phyloP scores from a whole-genome alignment of 2,888 invertebrate genomes.

The Euzophera pinguis region DNA sequence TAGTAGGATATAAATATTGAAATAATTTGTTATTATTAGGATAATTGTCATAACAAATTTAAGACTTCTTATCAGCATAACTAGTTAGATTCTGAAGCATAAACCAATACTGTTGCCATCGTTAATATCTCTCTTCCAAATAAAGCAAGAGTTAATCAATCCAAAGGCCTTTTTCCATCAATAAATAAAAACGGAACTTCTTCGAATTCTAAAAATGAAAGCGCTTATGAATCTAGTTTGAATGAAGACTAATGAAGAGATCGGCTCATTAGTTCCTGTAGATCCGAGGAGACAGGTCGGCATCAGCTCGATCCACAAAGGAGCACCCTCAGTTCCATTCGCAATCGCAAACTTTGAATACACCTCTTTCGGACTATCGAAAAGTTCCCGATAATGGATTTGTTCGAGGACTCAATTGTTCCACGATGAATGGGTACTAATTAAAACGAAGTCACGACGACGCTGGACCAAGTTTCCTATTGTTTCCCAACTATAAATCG shows the following conservation, averaged over 20 bases:
- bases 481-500: conserved; percentile 75
- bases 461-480: conserved; percentile 70
- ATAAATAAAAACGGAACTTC: conserved; percentile 20
- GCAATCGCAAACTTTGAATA: conserved; percentile 69
- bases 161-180: no score
- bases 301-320: conserved; percentile 47
- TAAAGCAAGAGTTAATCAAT: no score
- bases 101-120: no score
- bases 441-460: conserved; percentile 78
- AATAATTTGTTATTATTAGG: no score
- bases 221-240: conserved; percentile 16
- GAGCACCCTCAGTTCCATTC: conserved; percentile 45
- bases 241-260: conserved; percentile 27
- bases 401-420: conserved; percentile 75
- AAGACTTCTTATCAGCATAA: no score
- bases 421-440: conserved; percentile 79
- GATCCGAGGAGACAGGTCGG: conserved; percentile 31
- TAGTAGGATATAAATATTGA: neutral
- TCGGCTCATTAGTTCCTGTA: conserved; percentile 15
- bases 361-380: conserved; percentile 76
- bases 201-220: conserved; percentile 15
- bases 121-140: no score
- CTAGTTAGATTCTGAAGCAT: no score
- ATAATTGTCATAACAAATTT: no score
- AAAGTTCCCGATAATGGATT: conserved; percentile 78